Conservation (phyloP, 2,888 invertebrate genomes). For the Tachina fera region DNA sequence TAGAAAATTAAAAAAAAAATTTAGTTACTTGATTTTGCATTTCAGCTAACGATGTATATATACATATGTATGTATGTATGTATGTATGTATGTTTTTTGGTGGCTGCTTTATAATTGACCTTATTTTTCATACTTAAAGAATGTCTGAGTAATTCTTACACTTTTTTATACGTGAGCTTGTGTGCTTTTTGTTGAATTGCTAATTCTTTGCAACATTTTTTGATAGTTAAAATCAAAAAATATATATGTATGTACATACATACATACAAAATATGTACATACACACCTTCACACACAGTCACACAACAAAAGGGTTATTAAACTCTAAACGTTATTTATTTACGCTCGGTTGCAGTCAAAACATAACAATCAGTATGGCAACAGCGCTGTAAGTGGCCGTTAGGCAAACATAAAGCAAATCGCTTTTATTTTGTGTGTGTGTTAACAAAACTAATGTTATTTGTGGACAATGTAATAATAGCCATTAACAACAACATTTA, state of each 20-base stretch:
- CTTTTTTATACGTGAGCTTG: background rate
- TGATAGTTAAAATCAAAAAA: slow-evolving; percentile 25
- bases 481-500: slow-evolving; percentile 44
- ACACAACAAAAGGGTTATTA: slow-evolving; percentile 57
- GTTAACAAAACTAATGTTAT: slow-evolving; percentile 15
- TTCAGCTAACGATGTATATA: background rate
- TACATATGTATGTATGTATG: slow-evolving; percentile 2
- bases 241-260: background rate
- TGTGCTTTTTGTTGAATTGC: slow-evolving; percentile 57
- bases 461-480: slow-evolving; percentile 53
- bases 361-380: slow-evolving; percentile 46
- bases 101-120: background rate
- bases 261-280: background rate
- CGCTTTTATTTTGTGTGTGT: background rate
- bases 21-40: no score
- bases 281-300: background rate
- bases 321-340: slow-evolving; percentile 60
- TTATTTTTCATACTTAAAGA: background rate
- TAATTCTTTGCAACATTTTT: slow-evolving; percentile 58
- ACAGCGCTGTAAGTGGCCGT: slow-evolving; percentile 27
- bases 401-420: slow-evolving; percentile 33
- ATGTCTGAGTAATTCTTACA: background rate
- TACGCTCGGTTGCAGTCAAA: slow-evolving; percentile 68
- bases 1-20: no score
- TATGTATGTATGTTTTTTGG: no score